Evolutionary conservation across 2,888 invertebrate genomes (phyloP), one percentile per base, ranked within the genome.

Genomic region (Abscondita cerata): DNA sequence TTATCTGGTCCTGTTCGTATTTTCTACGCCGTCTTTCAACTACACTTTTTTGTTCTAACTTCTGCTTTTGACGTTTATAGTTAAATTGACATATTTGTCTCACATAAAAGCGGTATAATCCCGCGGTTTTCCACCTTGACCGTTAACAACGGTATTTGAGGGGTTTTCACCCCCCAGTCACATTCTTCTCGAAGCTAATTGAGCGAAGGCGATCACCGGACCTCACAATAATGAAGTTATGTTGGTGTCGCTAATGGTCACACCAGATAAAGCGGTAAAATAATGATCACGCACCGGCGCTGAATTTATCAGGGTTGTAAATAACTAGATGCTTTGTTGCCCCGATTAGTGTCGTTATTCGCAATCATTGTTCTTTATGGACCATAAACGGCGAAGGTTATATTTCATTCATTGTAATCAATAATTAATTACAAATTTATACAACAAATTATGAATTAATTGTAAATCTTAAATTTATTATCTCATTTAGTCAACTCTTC

Each of bases 171-270:
- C 71, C 68, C 65, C 68, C n/a, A 66, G 69, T 67, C 73, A 82
- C 80, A 83, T 84, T 81, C 81, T 80, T 83, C 81, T 81, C 78
- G 78, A 78, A 81, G 81, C 84, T 85, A 86, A 86, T 86, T 86
- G 84, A 81, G 80, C 83, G 82, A 78, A 81, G 82, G 80, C 77
- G 72, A 72, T 71, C 73, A 68, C 61, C 69, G 73, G 66, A 67
- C 70, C 69, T 66, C 57, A 64, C 65, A 64, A 67, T 75, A 75
- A 75, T 75, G 75, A 77, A 76, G 75, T 76, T 75, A 75, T 74
- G 74, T 72, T 69, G 68, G 70, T 68, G 71, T 58, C 63, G 63
- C 69, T 67, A 69, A 68, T 69, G 68, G 73, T 58, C 69, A 61
- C 62, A 59, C 62, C 68, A 65, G 68, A 69, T 71, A 72, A 73